Evolutionary conservation across 2,797 vertebrate species (phyloP).

Genomic region (Pipistrellus pipistrellus): DNA sequence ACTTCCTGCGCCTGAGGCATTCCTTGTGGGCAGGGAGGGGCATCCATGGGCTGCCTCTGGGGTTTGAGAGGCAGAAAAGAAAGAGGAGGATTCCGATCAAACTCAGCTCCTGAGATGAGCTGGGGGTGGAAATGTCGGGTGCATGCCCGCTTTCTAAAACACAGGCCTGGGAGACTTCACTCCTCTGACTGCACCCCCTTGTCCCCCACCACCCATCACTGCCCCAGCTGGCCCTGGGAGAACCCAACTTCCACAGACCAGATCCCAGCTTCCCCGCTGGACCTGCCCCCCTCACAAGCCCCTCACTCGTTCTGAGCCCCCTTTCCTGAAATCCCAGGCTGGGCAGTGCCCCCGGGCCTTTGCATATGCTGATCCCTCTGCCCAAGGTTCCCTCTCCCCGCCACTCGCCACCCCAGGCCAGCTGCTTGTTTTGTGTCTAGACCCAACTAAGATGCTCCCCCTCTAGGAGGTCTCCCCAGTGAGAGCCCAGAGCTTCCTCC

Average conservation of each 20-base stretch:
- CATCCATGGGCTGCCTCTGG: fast-evolving
- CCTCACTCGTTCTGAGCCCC: neutral
- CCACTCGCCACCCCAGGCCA: fast-evolving
- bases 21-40: neutral
- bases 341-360: neutral
- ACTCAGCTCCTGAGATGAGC: neutral
- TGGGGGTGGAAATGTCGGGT: fast-evolving
- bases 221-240: neutral
- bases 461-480: fast-evolving
- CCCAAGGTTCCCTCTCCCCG: fast-evolving
- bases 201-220: fast-evolving
- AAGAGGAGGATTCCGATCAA: neutral
- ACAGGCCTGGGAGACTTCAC: neutral
- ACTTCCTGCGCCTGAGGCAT: neutral
- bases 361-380: neutral
- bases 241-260: too few relatives aligned
- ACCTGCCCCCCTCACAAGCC: fast-evolving
- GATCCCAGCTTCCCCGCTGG: fast-evolving
- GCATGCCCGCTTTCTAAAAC: neutral
- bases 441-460: too few relatives aligned
- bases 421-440: neutral
- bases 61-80: neutral
- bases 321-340: neutral
- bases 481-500: neutral
- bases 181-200: neutral